Conservation (phyloP, 2,888 invertebrate species). For the Resseliella maxima region DNA sequence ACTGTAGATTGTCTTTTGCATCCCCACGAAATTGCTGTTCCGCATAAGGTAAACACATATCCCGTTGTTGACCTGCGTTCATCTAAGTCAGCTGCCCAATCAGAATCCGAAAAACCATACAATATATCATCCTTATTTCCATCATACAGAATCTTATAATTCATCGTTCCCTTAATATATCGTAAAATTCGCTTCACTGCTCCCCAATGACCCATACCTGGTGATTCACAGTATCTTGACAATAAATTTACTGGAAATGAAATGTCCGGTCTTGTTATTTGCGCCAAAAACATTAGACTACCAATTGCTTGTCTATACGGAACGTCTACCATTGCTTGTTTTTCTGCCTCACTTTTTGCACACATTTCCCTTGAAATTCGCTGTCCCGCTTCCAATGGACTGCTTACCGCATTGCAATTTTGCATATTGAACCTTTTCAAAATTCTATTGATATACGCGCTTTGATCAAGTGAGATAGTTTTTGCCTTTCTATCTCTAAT, state of each 20-base stretch:
- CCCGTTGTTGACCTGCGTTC: no score
- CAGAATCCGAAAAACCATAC: slow-evolving; percentile 42
- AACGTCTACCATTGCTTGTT: background rate
- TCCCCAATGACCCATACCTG: slow-evolving; percentile 56
- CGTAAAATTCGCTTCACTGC: no score
- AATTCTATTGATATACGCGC: background rate
- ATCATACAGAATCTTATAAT: background rate
- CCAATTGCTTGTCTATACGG: slow-evolving; percentile 57
- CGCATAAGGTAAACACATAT: no score
- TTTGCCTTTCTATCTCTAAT: background rate
- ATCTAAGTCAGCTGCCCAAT: no score
- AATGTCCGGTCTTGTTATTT: slow-evolving; percentile 57
- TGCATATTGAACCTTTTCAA: no score
- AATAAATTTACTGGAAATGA: no score
- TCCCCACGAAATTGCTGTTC: slow-evolving; percentile 57
- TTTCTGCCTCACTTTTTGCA: background rate
- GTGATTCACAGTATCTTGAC: slow-evolving; percentile 52
- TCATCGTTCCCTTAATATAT: no score
- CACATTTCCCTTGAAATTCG: background rate
- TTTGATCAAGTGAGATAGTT: slow-evolving; percentile 18
- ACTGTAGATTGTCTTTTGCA: slow-evolving; percentile 57
- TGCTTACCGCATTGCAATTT: background rate
- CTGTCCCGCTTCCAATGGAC: background rate
- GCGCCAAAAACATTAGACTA: slow-evolving; percentile 54
- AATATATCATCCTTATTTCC: background rate